Percentiles rank a stretch among this genome's conserved stretches.
These are phyloP conservation scores for Fistularia tabacaria DNA, from an alignment of 2,797 vertebrate species.

Conservation along the genomic window DNA sequence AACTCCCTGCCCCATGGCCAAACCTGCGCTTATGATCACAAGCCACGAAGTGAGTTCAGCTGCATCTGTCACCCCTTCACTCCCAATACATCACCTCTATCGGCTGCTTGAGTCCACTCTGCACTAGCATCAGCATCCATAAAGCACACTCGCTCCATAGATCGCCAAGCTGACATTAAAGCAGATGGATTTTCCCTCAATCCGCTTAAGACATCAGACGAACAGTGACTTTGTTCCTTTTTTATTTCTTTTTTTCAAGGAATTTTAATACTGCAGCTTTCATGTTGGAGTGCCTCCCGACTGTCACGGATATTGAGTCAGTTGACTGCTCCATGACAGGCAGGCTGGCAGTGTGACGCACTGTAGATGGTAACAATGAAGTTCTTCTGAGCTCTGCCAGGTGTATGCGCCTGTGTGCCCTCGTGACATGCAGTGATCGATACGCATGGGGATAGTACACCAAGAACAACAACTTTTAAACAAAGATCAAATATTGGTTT, in stretches of 20 bases:
- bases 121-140: slow-evolving; percentile 50
- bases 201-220: slow-evolving; percentile 79
- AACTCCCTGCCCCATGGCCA: too few species aligned
- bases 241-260: slow-evolving; percentile 69
- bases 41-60: slow-evolving; percentile 19
- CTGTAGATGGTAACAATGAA: slow-evolving; percentile 45
- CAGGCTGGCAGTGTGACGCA: slow-evolving; percentile 48
- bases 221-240: slow-evolving; percentile 69
- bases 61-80: slow-evolving; percentile 26
- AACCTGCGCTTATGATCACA: too few species aligned
- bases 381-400: background rate
- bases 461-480: too few species aligned
- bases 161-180: slow-evolving; percentile 70
- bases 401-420: too few species aligned
- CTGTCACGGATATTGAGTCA: slow-evolving; percentile 66
- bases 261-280: slow-evolving; percentile 74
- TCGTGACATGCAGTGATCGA: too few species aligned
- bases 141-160: slow-evolving; percentile 50
- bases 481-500: background rate
- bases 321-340: slow-evolving; percentile 53
- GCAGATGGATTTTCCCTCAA: slow-evolving; percentile 77
- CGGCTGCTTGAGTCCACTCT: slow-evolving; percentile 46
- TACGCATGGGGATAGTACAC: too few species aligned
- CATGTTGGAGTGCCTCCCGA: slow-evolving; percentile 73
- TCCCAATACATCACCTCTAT: slow-evolving; percentile 23